Evolutionary conservation across 2,888 invertebrate genomes (phyloP).

Genomic region (Cylindroiulus punctatus): DNA sequence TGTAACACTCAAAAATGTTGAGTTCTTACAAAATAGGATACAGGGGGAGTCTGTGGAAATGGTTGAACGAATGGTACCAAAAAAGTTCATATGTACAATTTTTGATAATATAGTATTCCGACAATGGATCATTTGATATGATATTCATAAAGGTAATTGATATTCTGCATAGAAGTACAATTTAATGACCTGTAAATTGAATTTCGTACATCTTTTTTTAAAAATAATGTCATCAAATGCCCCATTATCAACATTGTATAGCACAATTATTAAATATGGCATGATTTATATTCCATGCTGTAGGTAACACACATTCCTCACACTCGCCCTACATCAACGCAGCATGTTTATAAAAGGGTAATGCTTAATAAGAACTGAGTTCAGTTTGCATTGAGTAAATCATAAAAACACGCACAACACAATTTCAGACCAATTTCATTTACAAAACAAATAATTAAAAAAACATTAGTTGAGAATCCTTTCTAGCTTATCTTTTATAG

Average conservation of each 20-base stretch:
- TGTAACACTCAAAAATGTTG: background rate
- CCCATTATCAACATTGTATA: background rate
- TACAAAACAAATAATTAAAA: background rate
- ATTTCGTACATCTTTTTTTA: background rate
- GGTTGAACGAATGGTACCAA: background rate
- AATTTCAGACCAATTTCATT: background rate
- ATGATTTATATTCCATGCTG: background rate
- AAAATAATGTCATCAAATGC: background rate
- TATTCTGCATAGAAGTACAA: background rate
- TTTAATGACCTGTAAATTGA: background rate
- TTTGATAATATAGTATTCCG: background rate
- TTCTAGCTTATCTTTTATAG: slow-evolving; percentile 12
- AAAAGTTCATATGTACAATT: background rate
- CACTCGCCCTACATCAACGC: background rate
- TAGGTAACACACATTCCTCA: background rate
- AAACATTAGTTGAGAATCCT: background rate
- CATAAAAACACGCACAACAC: background rate
- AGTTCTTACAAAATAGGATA: background rate
- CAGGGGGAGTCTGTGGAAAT: background rate
- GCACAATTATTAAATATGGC: background rate
- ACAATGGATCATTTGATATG: background rate
- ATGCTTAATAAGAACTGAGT: background rate
- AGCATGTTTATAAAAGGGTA: background rate
- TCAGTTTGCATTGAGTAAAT: background rate
- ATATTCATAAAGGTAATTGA: background rate